Percentiles rank a stretch among this genome's conserved stretches.
phyloP scores from a whole-genome alignment of 1,140 invertebrate genomes.

The Philotrypesis tridentata region DNA sequence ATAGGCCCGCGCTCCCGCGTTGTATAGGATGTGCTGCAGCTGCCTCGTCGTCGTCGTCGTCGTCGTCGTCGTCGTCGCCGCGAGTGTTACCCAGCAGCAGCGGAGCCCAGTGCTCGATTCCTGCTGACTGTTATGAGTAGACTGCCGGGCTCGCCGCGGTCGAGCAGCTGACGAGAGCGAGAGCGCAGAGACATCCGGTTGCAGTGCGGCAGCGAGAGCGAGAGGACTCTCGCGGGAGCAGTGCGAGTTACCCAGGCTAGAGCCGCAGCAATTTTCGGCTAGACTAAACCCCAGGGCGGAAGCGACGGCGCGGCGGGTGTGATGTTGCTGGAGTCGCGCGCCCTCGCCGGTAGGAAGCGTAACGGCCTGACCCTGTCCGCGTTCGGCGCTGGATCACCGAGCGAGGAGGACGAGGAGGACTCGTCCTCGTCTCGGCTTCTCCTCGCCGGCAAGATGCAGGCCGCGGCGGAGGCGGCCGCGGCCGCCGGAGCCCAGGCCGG shows the following conservation, averaged over 20 bases:
- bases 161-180: neutral
- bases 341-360: conserved; percentile 72
- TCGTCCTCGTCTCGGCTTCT: conserved; percentile 69
- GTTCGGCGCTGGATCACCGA: conserved; percentile 66
- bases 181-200: neutral
- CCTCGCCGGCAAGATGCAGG: conserved; percentile 74
- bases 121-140: too few relatives aligned
- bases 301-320: conserved; percentile 57
- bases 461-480: conserved; percentile 64
- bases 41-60: too few relatives aligned
- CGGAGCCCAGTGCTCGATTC: too few relatives aligned
- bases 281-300: neutral
- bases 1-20: neutral
- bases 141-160: too few relatives aligned
- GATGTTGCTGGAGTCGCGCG: conserved; percentile 75
- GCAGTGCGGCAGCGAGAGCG: neutral
- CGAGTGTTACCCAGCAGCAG: too few relatives aligned
- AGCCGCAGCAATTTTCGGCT: too few relatives aligned
- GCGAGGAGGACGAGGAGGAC: conserved; percentile 72
- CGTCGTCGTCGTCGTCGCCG: too few relatives aligned
- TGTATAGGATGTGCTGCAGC: neutral
- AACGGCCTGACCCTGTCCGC: conserved; percentile 73
- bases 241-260: too few relatives aligned
- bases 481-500: conserved; percentile 61
- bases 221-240: neutral